Percentiles rank a stretch among this genome's conserved stretches.
phyloP scores from a whole-genome alignment of 2,797 vertebrate genomes.

The Bradypodion ventrale region DNA sequence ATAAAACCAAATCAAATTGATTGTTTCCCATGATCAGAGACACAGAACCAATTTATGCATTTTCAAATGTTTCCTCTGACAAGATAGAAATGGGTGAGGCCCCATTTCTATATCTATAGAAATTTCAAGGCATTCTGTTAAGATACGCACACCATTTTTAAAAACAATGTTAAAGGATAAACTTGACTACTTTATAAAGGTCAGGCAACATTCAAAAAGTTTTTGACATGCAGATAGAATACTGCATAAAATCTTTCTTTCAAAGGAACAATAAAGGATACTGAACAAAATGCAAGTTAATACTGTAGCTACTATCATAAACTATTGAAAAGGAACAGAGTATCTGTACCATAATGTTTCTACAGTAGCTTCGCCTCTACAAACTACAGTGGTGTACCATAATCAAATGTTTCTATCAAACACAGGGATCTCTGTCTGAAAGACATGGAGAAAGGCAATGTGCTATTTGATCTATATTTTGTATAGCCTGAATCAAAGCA shows the following conservation, averaged over 20 bases:
- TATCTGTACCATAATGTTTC: too few species aligned
- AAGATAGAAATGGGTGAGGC: neutral
- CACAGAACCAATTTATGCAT: neutral
- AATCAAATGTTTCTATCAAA: too few species aligned
- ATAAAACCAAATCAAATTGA: neutral
- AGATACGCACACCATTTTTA: neutral
- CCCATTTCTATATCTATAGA: too few species aligned
- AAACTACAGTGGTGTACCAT: too few species aligned
- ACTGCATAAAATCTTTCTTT: neutral
- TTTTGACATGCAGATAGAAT: neutral
- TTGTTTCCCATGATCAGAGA: neutral
- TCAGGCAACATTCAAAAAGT: neutral
- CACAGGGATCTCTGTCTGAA: too few species aligned
- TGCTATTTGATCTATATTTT: neutral
- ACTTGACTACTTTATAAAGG: neutral
- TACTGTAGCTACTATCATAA: neutral
- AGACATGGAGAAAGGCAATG: too few species aligned
- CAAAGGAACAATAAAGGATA: neutral
- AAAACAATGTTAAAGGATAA: neutral
- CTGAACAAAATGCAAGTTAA: neutral
- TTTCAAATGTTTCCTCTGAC: neutral
- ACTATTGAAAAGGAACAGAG: neutral
- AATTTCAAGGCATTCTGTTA: neutral
- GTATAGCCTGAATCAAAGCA: neutral
- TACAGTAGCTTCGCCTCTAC: too few species aligned